Conservation (phyloP, 2,113 vertebrate genomes). For the Chionodraco myersi region DNA sequence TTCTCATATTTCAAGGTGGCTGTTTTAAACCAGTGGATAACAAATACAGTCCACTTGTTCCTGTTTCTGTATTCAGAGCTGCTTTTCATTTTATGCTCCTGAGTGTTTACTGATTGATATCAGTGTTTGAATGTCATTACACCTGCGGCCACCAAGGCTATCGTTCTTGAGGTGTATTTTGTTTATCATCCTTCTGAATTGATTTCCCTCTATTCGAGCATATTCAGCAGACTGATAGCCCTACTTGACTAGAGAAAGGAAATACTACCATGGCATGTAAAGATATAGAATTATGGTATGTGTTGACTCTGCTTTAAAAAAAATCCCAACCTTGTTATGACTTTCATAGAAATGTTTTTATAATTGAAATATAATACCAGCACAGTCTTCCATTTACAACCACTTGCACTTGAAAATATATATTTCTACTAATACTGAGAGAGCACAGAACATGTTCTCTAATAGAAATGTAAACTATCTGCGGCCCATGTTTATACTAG, state of each 20-base stretch:
- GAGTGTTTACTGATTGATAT: conserved; percentile 72
- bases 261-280: conserved; percentile 38
- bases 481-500: conserved; percentile 68
- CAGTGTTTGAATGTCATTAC: conserved; percentile 64
- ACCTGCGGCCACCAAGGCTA: conserved; percentile 49
- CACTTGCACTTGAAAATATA: conserved; percentile 56
- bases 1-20: conserved; percentile 50
- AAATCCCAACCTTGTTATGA: conserved; percentile 27
- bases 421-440: conserved; percentile 66
- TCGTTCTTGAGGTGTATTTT: conserved; percentile 48
- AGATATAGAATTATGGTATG: conserved; percentile 35
- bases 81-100: conserved; percentile 47
- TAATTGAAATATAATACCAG: conserved; percentile 49
- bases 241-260: conserved; percentile 54
- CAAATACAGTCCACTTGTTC: neutral
- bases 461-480: conserved; percentile 79
- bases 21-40: conserved; percentile 22
- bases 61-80: conserved; percentile 9
- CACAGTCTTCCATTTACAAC: conserved; percentile 32
- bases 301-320: conserved; percentile 28
- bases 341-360: conserved; percentile 47
- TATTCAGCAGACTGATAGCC: conserved; percentile 37
- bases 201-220: conserved; percentile 53
- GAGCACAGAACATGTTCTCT: conserved; percentile 64
- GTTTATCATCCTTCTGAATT: conserved; percentile 62